Base-by-base conservation (phyloP, 2,797 vertebrate species). In the Chromobotia macracanthus region DNA sequence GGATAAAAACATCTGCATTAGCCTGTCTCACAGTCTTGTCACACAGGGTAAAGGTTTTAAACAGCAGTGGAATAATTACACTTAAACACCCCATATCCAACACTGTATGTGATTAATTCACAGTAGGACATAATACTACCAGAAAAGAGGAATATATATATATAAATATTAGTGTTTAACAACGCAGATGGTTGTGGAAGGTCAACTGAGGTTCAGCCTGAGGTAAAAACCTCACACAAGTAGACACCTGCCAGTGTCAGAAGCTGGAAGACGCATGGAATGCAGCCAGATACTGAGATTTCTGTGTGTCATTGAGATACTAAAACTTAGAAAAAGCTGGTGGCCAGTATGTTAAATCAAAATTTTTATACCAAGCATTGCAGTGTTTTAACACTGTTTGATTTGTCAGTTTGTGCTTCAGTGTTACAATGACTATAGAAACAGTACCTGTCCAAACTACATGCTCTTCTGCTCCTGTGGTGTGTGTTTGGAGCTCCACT, bases 241-340 rank as follows among this genome's bases (percentile, higher is more conserved):
- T n/a, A n/a, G n/a, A n/a, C 84, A 84, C 84, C 86, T 88, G 84
- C 66, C 78, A 72, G 44, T 76, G 28, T 70, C 48, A 81, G 48
- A 75, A 46, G 76, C 72, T 50, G 69, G 53, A 68, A 51, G 81
- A 68, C 1, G 0, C 72, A 16, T 84, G 86, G 80, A 81, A 23
- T 8, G 56, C 71, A 67, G 79, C 77, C 84, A 86, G n/a, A 41
- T 51, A n/a, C n/a, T 50, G 48, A 77, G 83, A 81, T 82, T 82
- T 80, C 67, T 69, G 63, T 83, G 69, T 83, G 83, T 79, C 63
- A 44, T 19, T 76, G 1, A 66, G 35, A 76, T 19, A 75, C 19
- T 3, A 11, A 50, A 12, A 10, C 3, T n/a, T n/a, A n/a, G 10
- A 41, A 74, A 53, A 66, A 31, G 41, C 19, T 55, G 64, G 3